phyloP scores from a whole-genome alignment of 2,113 vertebrate genomes.

The Pholis gunnellus region DNA sequence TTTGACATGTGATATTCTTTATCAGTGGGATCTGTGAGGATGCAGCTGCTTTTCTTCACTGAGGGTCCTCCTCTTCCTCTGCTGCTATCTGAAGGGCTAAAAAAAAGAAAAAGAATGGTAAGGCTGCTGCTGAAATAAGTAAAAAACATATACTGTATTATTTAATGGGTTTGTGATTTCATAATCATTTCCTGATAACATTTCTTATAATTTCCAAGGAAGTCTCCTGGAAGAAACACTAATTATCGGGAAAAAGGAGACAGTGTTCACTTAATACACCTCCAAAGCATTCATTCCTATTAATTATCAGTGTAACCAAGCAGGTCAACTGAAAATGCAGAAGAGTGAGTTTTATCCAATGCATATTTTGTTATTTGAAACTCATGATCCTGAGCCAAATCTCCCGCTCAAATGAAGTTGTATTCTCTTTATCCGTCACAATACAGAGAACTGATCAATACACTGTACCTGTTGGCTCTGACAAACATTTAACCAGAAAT shows the following conservation, averaged over 20 bases:
- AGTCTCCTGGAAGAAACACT: neutral
- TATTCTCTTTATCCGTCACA: too few species aligned
- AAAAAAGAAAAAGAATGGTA: neutral
- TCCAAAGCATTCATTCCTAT: neutral
- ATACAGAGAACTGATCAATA: neutral
- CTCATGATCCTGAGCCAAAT: neutral
- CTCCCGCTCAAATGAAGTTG: neutral
- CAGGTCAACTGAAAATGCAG: neutral
- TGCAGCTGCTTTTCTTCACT: slow-evolving; percentile 35
- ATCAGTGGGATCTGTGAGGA: neutral
- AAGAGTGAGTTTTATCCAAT: neutral
- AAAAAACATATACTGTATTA: neutral
- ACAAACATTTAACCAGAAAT: too few species aligned
- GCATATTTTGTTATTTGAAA: too few species aligned
- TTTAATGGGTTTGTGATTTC: neutral
- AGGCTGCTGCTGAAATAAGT: neutral
- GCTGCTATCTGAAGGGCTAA: slow-evolving; percentile 38
- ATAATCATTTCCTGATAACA: neutral
- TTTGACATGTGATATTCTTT: neutral
- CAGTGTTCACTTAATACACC: neutral
- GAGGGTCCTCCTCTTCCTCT: slow-evolving; percentile 43
- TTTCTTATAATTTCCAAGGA: neutral
- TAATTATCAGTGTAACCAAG: neutral
- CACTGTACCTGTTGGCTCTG: neutral
- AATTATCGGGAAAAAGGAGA: neutral